phyloP scores from a whole-genome alignment of 30 jellyfish, hydroid and myxozoan genomes.

The Hydractinia echinata region DNA sequence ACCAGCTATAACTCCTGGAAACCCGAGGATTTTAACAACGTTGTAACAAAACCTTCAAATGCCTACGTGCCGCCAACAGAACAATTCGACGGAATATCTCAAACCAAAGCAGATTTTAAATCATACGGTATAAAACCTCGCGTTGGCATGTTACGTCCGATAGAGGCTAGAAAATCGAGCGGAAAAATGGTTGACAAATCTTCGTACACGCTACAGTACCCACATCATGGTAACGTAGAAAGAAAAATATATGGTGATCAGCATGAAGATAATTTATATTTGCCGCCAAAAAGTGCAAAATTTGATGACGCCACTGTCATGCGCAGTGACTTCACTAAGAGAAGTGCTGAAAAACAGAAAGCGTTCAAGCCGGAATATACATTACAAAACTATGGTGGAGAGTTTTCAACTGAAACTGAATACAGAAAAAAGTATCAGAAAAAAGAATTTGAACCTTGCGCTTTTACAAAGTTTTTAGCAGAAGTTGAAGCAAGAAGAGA shows the following conservation, averaged over 20 bases:
- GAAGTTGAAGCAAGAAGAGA: not conserved
- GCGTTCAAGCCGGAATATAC: conserved; percentile 18
- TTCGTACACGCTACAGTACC: conserved; percentile 52
- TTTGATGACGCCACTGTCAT: not conserved
- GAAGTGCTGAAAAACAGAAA: conserved; percentile 20
- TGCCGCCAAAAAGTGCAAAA: conserved; percentile 39
- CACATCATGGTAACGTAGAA: conserved; percentile 37
- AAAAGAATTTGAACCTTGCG: not conserved
- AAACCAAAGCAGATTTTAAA: conserved; percentile 52
- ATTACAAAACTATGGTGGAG: not conserved
- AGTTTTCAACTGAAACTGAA: not conserved
- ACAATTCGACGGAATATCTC: conserved; percentile 49
- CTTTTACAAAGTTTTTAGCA: not conserved
- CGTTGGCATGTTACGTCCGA: conserved; percentile 31
- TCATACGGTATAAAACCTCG: conserved; percentile 38
- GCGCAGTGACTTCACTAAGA: not conserved
- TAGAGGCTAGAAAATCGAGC: conserved; percentile 17
- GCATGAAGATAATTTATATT: conserved; percentile 39
- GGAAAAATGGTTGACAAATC: conserved; percentile 48
- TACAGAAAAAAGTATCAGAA: not conserved
- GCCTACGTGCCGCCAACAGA: conserved; percentile 61
- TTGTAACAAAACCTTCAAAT: conserved; percentile 13
- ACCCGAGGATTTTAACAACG: conserved; percentile 18
- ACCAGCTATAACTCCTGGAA: conserved; percentile 45
- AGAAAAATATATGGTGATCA: conserved; percentile 40